phyloP scores from a whole-genome alignment of 2,888 invertebrate species.

The Marronus borbonicus region DNA sequence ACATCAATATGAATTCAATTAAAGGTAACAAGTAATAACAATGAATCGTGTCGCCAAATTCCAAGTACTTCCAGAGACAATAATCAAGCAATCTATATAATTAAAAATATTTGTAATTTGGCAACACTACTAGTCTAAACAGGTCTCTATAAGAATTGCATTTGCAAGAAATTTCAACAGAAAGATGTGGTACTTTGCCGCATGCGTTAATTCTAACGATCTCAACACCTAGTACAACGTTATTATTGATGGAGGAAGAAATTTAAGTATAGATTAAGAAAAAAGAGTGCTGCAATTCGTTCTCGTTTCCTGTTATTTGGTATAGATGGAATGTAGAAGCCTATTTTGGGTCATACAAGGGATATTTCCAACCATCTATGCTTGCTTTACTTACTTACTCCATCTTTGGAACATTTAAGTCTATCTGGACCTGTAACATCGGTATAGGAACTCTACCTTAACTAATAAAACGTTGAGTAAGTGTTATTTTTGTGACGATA shows the following conservation, averaged over 20 bases:
- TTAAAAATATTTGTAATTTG: too few relatives aligned
- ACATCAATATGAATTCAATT: slow-evolving; percentile 15
- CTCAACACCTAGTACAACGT: slow-evolving; percentile 20
- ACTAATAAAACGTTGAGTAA: slow-evolving; percentile 11
- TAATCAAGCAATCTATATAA: too few relatives aligned
- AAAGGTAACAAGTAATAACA: not conserved
- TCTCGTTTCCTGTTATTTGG: slow-evolving; percentile 30
- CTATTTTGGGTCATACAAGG: slow-evolving; percentile 23
- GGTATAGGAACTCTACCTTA: slow-evolving; percentile 37
- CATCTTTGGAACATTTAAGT: slow-evolving; percentile 74
- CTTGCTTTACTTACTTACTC: slow-evolving; percentile 74
- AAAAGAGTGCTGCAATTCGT: not conserved
- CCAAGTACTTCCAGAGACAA: not conserved
- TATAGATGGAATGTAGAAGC: slow-evolving; percentile 15
- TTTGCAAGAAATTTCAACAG: not conserved
- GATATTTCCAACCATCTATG: slow-evolving; percentile 16
- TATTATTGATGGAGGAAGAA: slow-evolving; percentile 1
- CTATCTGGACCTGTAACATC: slow-evolving; percentile 73
- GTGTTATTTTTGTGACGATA: slow-evolving; percentile 16
- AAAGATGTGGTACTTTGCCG: not conserved
- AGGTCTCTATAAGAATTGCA: not conserved
- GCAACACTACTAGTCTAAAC: not conserved
- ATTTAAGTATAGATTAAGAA: slow-evolving; percentile 8
- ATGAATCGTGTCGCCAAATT: not conserved
- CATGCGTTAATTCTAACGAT: slow-evolving; percentile 18